These are phyloP conservation scores for Pyrrhosoma nymphula DNA, from an alignment of 2,888 invertebrate species.

Conservation along the genomic window DNA sequence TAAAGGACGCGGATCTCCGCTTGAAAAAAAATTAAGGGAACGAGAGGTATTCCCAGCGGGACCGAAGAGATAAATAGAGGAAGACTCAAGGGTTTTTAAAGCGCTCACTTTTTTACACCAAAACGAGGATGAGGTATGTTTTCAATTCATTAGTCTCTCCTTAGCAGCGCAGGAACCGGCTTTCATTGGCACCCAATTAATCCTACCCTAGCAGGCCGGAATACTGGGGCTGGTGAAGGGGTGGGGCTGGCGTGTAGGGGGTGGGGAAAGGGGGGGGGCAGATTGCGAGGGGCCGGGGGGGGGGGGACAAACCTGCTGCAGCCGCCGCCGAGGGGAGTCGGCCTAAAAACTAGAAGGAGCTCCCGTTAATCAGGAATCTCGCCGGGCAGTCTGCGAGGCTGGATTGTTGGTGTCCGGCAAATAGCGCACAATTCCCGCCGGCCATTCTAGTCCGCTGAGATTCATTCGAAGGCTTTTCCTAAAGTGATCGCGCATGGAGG, in stretches of 20 bases:
- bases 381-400: constrained; percentile 15
- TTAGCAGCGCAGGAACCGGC: constrained; percentile 14
- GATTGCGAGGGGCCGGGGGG: neutral
- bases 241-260: neutral
- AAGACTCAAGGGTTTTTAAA: neutral
- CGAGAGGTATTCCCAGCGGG: neutral
- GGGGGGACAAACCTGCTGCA: neutral
- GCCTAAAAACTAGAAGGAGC: neutral
- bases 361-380: constrained; percentile 12
- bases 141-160: constrained; percentile 53
- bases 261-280: neutral
- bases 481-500: neutral
- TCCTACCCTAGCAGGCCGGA: neutral
- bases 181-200: constrained; percentile 52
- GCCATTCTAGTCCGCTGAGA: neutral
- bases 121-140: constrained; percentile 46
- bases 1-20: neutral
- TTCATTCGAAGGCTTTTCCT: neutral
- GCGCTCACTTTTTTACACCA: neutral
- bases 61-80: neutral
- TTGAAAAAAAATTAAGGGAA: neutral
- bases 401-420: neutral
- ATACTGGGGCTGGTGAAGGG: neutral
- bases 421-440: neutral
- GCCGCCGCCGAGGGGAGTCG: neutral